phyloP scores from a whole-genome alignment of 2,888 invertebrate species.

The Nasonovia ribisnigri region DNA sequence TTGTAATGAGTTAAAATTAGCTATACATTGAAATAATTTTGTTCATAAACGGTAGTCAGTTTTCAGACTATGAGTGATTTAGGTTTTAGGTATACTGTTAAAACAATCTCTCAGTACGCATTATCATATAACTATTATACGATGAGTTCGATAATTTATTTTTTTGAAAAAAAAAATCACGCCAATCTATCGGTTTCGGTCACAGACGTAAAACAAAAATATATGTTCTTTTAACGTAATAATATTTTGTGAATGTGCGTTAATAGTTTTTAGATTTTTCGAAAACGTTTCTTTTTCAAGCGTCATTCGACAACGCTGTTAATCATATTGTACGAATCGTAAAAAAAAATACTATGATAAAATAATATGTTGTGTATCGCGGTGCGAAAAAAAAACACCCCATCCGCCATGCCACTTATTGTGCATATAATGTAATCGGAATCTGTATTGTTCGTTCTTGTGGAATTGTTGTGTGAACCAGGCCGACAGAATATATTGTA shows the following conservation, averaged over 20 bases:
- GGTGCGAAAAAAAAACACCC: neutral
- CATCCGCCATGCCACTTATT: neutral
- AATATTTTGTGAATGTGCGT: neutral
- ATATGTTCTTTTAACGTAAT: neutral
- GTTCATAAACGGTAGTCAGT: neutral
- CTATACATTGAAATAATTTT: too few relatives aligned
- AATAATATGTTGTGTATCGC: neutral
- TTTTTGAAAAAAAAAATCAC: neutral
- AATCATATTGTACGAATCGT: neutral
- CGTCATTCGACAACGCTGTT: neutral
- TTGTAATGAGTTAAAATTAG: neutral
- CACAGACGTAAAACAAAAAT: neutral
- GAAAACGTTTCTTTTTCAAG: neutral
- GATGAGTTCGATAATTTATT: neutral
- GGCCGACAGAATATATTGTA: neutral
- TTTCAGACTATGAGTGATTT: neutral
- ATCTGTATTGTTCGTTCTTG: constrained; percentile 6
- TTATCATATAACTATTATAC: neutral
- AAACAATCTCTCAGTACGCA: neutral
- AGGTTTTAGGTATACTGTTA: neutral
- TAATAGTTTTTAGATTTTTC: neutral
- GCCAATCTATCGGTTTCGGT: neutral
- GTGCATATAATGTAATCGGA: neutral
- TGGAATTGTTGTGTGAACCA: neutral
- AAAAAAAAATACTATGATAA: neutral